Conservation (phyloP, 1,140 invertebrate species). For the Drosophila rufa region DNA sequence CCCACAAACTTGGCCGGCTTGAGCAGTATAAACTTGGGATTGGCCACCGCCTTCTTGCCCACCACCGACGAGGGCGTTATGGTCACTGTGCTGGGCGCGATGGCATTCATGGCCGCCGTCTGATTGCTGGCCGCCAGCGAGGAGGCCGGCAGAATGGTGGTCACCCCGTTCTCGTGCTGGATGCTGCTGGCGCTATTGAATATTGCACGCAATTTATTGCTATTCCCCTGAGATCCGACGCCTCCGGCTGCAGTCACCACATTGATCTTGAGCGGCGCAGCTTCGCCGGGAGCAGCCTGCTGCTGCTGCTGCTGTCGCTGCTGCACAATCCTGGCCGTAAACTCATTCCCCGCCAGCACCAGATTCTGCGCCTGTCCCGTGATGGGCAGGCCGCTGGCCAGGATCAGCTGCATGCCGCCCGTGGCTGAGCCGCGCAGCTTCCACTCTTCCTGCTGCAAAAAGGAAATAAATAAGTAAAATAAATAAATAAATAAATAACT, state of each 20-base stretch:
- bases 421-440: conserved; percentile 22
- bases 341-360: conserved; percentile 77
- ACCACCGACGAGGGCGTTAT: conserved; percentile 64
- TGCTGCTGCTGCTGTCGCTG: conserved; percentile 12
- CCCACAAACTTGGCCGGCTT: conserved; percentile 56
- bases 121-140: conserved; percentile 75
- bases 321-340: conserved; percentile 72
- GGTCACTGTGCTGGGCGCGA: conserved; percentile 78
- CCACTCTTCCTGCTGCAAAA: conserved; percentile 69
- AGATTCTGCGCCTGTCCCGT: conserved; percentile 75
- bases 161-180: conserved; percentile 81
- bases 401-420: conserved; percentile 62
- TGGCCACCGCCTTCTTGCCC: conserved; percentile 53
- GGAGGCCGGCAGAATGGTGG: conserved; percentile 78
- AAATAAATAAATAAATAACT: no score
- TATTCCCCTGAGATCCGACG: conserved; percentile 65
- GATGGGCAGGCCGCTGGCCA: conserved; percentile 78
- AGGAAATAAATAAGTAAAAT: neutral
- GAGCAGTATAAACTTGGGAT: conserved; percentile 71
- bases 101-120: conserved; percentile 78
- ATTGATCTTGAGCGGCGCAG: conserved; percentile 39
- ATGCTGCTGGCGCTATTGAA: conserved; percentile 75
- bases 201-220: conserved; percentile 80
- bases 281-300: neutral
- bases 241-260: conserved; percentile 5